phyloP scores from a whole-genome alignment of 2,113 vertebrate species.

The Pan troglodytes region NHGRI_mPanTro3-v2.1_pri NC_072413.2:39884501-39885000 shows the following conservation, averaged over 20 bases:
- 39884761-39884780: background rate
- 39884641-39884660: background rate
- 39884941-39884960: background rate
- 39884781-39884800: background rate
- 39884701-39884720: too few relatives aligned
- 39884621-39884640: background rate
- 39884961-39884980: background rate
- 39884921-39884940: background rate
- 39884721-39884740: too few relatives aligned
- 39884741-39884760: background rate
- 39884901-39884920: background rate
- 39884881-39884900: too few relatives aligned
- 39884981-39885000: too few relatives aligned
- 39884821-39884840: background rate
- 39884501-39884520: background rate
- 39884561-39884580: background rate
- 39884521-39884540: background rate
- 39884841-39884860: background rate
- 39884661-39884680: background rate
- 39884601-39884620: background rate
- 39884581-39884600: background rate
- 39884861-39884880: too few relatives aligned
- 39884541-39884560: background rate
- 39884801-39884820: background rate
- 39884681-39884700: background rate